Evolutionary conservation across 1,140 invertebrate species (phyloP), one percentile per base, ranked within the genome.

Genomic region (Olivierus martensii): DNA sequence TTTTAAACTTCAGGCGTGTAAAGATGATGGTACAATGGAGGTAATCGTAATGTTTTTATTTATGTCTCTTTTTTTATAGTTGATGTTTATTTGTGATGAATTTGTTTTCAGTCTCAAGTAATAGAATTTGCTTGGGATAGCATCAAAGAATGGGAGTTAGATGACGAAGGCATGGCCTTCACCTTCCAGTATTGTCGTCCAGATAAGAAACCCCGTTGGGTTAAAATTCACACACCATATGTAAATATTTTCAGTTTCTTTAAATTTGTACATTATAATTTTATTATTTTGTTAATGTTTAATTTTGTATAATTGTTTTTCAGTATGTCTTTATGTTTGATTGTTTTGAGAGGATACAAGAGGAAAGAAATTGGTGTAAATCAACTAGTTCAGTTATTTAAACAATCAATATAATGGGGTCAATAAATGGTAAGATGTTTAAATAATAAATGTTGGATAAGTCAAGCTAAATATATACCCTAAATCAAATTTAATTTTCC

Each of bases 241-340:
- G 89, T 94, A 75, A 84, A 82, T 82, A 41, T 17, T 39, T 41
- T 38, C 28, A 42, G 35, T 48, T 39, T 39, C 38, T 17, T 39
- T 17, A 12, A 12, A 12, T 17, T 12, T 12, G 17, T 12, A 39
- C 12, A 39, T 12, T 12, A 39, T 17, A 12, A 39, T 39, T 39
- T 39, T 39, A 39, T 15, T 37, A 41, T 28, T n/a, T n/a, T n/a
- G n/a, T n/a, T 44, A 41, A 35, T 45, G 12, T 15, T 53, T 49
- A 39, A 48, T 49, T 39, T 61, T 15, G 18, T 43, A 9, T 61
- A 62, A 60, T n/a, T 63, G 61, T 63, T 58, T 80, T 81, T 43
- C 74, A 94, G 89, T 91, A 87, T 68, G 79, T 85, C 63, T 94
- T 86, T 74, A 79, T 95, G 65, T 82, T 82, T 69, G 90, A 94